Base-by-base conservation (phyloP, 1,140 invertebrate genomes). In the Pogonomyrmex californicus region DNA sequence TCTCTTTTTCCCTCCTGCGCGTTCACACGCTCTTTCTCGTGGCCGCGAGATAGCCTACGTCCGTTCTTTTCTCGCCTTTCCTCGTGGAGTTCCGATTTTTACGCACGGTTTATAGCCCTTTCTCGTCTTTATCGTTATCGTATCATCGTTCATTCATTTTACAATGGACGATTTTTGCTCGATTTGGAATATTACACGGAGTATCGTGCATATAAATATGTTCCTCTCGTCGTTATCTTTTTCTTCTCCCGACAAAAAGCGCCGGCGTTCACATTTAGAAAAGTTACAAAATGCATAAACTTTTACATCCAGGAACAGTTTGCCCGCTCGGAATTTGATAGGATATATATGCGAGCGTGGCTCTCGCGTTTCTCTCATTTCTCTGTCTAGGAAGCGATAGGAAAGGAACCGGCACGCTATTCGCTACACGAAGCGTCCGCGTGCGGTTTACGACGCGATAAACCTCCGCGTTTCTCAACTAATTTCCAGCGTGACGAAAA, bases 401-500 rank as follows among this genome's bases (percentile, higher is more conserved):
- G 12, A 54, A 49, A 70, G 77, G 63, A 51, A 68, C 7, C n/a
- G n/a, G 33, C 66, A 58, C 58, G 58, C 56, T 33, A 54, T 44
- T 87, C 49, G 33, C 58, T 17, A 36, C 33, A 68, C 47, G 71
- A 78, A 10, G 79, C 78, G 71, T 9, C 23, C 82, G 65, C 71
- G 68, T 62, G 23, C 23, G 12, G 63, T 90, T 90, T 90, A 90
- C 63, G 88, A 82, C 70, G 70, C 76, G 89, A 90, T 90, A 87
- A 90, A 90, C 88, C 76, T 41, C 36, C 58, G 81, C 36, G 82
- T 87, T 90, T 77, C 86, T 87, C 88, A 62, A 87, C 86, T 88
- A 90, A 90, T 90, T 90, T 90, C 86, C 65, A 88, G 66, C 75
- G 56, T 83, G 88, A 90, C 89, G 86, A 90, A 90, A 90, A 90